These are phyloP conservation scores for Notolepis coatsorum DNA, from an alignment of 2,797 vertebrate genomes.

Conservation along the genomic window DNA sequence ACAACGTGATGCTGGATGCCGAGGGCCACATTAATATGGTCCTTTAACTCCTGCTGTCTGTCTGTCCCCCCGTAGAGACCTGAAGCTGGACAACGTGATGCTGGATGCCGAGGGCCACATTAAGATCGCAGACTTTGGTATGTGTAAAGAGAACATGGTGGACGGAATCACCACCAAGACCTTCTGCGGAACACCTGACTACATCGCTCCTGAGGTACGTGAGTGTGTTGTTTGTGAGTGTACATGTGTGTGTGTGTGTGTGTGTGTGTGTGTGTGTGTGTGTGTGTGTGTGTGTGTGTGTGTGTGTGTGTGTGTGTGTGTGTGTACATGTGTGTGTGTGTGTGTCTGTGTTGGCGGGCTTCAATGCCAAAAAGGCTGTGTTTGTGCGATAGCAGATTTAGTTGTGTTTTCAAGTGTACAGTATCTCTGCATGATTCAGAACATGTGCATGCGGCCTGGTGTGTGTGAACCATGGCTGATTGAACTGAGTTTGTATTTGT, in stretches of 20 bases:
- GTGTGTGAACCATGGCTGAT: not conserved
- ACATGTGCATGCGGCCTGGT: not conserved
- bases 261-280: not conserved
- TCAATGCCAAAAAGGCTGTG: no score
- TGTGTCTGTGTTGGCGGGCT: not conserved
- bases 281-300: slow-evolving; percentile 3
- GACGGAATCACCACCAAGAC: slow-evolving; percentile 96
- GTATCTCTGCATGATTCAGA: no score
- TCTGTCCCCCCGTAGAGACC: slow-evolving; percentile 81
- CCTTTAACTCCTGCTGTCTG: not conserved
- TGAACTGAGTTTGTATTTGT: not conserved
- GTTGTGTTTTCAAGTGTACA: no score
- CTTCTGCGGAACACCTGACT: slow-evolving; percentile 98
- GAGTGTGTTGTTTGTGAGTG: not conserved
- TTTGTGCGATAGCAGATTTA: no score
- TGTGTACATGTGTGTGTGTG: not conserved
- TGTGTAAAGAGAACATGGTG: slow-evolving; percentile 97
- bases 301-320: slow-evolving; percentile 1
- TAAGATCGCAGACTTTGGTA: slow-evolving; percentile 97
- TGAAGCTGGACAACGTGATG: slow-evolving; percentile 99
- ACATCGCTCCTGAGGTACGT: slow-evolving; percentile 95
- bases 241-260: not conserved
- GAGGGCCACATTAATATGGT: slow-evolving; percentile 98
- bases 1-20: slow-evolving; percentile 97
- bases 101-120: slow-evolving; percentile 97